These are phyloP conservation scores for Eudasyphora cyanicolor DNA, from an alignment of 2,888 invertebrate genomes.

Conservation along the genomic window DNA sequence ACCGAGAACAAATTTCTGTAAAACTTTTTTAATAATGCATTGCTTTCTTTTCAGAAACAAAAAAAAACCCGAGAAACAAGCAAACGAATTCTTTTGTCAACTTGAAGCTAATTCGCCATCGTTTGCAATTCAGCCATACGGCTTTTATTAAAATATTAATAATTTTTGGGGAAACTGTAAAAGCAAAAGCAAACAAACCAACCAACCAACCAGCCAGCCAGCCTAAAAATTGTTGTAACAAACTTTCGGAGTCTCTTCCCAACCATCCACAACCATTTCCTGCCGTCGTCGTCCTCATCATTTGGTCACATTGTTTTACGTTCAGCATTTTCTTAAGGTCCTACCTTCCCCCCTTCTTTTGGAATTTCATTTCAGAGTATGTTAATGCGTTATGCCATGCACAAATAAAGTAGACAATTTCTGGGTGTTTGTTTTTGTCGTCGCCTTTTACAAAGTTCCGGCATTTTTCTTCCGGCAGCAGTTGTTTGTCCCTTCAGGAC, in stretches of 20 bases:
- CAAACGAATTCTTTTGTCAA: not conserved
- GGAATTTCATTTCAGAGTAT: constrained; percentile 6
- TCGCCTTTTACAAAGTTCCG: not conserved
- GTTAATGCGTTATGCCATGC: not conserved
- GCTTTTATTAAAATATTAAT: constrained; percentile 2
- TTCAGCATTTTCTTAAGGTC: not conserved
- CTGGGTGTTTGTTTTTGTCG: not conserved
- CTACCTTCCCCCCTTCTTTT: not conserved
- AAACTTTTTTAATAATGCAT: constrained; percentile 8
- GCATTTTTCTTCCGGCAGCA: not conserved
- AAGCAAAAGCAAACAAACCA: not conserved
- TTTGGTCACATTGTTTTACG: not conserved
- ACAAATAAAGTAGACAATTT: not conserved
- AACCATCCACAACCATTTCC: not conserved
- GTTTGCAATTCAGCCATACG: not conserved
- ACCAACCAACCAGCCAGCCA: too few relatives aligned
- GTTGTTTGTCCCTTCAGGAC: not conserved
- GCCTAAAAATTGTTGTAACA: not conserved
- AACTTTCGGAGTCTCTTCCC: not conserved
- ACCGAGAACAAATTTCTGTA: not conserved
- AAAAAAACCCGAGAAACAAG: not conserved
- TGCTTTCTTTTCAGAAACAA: not conserved
- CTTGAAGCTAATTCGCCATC: not conserved
- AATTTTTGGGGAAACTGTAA: not conserved
- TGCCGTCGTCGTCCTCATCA: too few relatives aligned